Evolutionary conservation across 1,140 invertebrate species (phyloP).

Genomic region (Phthorimaea operculella): DNA sequence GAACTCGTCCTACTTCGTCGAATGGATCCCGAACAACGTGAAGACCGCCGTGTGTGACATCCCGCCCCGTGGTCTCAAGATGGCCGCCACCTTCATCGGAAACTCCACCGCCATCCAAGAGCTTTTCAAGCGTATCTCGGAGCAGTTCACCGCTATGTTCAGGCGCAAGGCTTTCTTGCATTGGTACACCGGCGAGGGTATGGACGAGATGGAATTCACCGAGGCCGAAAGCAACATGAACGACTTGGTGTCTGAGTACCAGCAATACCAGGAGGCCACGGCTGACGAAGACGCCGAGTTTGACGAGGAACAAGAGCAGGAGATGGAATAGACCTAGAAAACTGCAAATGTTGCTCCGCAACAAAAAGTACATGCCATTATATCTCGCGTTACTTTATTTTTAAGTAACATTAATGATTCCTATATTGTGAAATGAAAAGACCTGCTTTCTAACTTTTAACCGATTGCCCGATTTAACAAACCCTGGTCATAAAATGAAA

Average conservation of each 20-base stretch:
- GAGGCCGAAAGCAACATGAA: conserved; percentile 30
- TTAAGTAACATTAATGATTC: conserved; percentile 57
- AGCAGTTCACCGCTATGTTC: conserved; percentile 86
- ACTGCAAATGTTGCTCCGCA: conserved; percentile 5
- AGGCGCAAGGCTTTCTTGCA: conserved; percentile 81
- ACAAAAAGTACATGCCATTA: conserved; percentile 42
- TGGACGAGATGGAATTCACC: conserved; percentile 84
- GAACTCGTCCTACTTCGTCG: conserved; percentile 74
- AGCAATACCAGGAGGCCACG: conserved; percentile 87
- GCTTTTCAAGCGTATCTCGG: conserved; percentile 75
- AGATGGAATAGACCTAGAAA: conserved; percentile 21
- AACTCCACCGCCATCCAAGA: conserved; percentile 75
- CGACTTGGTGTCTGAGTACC: conserved; percentile 77
- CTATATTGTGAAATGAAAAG: conserved; percentile 44
- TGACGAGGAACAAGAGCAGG: conserved; percentile 72
- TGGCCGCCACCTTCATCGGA: conserved; percentile 77
- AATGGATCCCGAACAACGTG: conserved; percentile 79
- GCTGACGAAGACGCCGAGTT: conserved; percentile 77
- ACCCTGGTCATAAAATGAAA: conserved; percentile 35
- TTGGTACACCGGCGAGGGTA: conserved; percentile 84
- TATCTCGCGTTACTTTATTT: conserved; percentile 43
- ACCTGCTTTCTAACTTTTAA: conserved; percentile 63
- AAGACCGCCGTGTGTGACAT: conserved; percentile 74
- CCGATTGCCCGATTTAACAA: conserved; percentile 57
- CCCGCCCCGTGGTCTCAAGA: conserved; percentile 73